Evolutionary conservation across 2,797 vertebrate genomes (phyloP), one percentile per base, ranked within the genome.

Genomic region (Pantherophis vulpinus): DNA sequence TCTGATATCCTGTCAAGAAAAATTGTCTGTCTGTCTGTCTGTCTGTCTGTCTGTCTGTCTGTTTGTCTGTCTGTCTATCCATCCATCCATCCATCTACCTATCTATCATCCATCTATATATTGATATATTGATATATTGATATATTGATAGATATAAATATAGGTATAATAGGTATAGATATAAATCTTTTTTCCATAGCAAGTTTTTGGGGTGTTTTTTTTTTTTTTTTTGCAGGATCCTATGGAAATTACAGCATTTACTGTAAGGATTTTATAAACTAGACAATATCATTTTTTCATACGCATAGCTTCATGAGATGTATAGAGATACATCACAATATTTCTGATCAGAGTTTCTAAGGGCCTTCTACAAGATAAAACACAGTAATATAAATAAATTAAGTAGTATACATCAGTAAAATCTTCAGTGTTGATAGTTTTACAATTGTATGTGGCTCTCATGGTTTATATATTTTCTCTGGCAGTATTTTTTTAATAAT

Each of bases 251-350:
- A 32, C 32, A 37, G 70, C 2, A 37, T 37, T n/a, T 14, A 66
- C 29, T 66, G 18, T 79, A 70, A 70, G 66, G 66, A 70, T 32
- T 32, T 32, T 32, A 70, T 70, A 70, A 70, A 32, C 66, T 32
- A 70, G 14, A 70, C 29, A 66, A n/a, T 16, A 66, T 66, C 12
- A 32, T 70, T 70, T 70, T 70, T 70, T 32, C 66, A 70, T 93
- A 92, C 94, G 95, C 23, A 12, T 87, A 20, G 66, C 74, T 70
- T 7, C 2, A 25, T 14, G 93, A 96, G 14, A 54, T 93, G 86
- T 91, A 86, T 0, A 90, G 91, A 96, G 95, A 94, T 93, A 90
- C 58, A 20, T 90, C 95, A 56, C 66, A 79, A 29, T 55, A n/a
- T 91, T 37, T 27, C 32, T 74, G 51, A 79, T 58, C 54, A 37